Percentiles rank a stretch among this genome's conserved stretches.
Evolutionary conservation across 2,113 vertebrate genomes (phyloP).

Genomic region (Lathamus discolor): DNA sequence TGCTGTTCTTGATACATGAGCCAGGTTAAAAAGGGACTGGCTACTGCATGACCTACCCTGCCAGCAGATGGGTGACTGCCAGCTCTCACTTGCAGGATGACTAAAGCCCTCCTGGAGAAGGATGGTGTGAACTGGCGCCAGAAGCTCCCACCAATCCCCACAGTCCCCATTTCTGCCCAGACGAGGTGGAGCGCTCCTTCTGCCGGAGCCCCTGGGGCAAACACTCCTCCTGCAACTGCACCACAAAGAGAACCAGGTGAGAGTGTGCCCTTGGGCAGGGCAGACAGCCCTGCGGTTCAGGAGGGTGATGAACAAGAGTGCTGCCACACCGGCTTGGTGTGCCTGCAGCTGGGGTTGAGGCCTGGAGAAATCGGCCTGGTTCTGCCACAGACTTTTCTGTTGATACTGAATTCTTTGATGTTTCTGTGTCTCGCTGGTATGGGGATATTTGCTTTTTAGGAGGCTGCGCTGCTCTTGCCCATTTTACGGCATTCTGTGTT

Average conservation of each 20-base stretch:
- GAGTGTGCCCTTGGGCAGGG: background rate
- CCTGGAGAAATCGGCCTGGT: background rate
- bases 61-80: background rate
- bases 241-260: slow-evolving; percentile 48
- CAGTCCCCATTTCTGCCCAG: slow-evolving; percentile 83
- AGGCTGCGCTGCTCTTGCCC: background rate
- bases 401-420: background rate
- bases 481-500: background rate
- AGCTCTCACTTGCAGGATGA: slow-evolving; percentile 81
- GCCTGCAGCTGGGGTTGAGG: background rate
- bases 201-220: slow-evolving; percentile 11
- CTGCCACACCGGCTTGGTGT: background rate
- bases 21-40: background rate
- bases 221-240: slow-evolving; percentile 14
- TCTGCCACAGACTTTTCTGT: background rate
- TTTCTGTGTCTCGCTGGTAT: background rate
- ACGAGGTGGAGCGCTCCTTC: slow-evolving; percentile 69
- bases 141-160: slow-evolving; percentile 87
- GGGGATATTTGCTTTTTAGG: background rate
- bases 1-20: accelerated
- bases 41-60: background rate
- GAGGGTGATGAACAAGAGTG: background rate
- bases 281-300: background rate
- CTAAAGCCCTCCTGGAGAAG: slow-evolving; percentile 84
- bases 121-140: slow-evolving; percentile 87